These are phyloP conservation scores for Callionymus lyra DNA, from an alignment of 2,113 vertebrate genomes.

Conservation along the genomic window DNA sequence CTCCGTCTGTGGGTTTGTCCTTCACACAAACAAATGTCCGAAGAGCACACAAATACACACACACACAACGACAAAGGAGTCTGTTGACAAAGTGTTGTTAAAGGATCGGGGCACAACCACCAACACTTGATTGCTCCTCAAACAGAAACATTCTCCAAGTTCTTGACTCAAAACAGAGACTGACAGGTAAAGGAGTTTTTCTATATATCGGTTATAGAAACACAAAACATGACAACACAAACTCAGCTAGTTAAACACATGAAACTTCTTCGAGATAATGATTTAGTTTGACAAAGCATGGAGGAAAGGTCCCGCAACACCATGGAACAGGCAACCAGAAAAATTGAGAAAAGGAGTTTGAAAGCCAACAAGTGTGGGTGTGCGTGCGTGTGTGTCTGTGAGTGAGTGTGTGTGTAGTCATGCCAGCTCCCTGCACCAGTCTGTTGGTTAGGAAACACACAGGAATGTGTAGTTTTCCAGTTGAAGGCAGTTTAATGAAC, in stretches of 20 bases:
- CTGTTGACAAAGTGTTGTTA: constrained; percentile 44
- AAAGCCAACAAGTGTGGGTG: constrained; percentile 37
- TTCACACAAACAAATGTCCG: constrained; percentile 42
- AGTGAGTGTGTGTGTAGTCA: constrained; percentile 26
- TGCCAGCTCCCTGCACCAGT: constrained; percentile 51
- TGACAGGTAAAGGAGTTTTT: too few species aligned
- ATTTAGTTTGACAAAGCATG: too few species aligned
- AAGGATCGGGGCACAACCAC: constrained; percentile 8
- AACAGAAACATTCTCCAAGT: too few species aligned
- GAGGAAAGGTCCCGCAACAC: too few species aligned
- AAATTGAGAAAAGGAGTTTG: constrained; percentile 7
- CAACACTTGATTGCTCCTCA: not conserved
- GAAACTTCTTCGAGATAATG: too few species aligned
- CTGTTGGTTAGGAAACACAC: constrained; percentile 63
- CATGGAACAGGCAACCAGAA: too few species aligned
- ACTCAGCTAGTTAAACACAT: too few species aligned
- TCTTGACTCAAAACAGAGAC: too few species aligned
- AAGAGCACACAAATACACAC: constrained; percentile 32
- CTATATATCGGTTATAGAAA: too few species aligned
- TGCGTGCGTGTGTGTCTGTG: constrained; percentile 1
- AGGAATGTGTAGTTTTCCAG: constrained; percentile 64
- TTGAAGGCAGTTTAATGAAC: constrained; percentile 68
- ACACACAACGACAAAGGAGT: constrained; percentile 34
- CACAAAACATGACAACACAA: too few species aligned
- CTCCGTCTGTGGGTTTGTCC: constrained; percentile 39